Percentiles rank a stretch among this genome's conserved stretches.
phyloP scores from a whole-genome alignment of 2,888 invertebrate species.

The Dichetophora obliterata region DNA sequence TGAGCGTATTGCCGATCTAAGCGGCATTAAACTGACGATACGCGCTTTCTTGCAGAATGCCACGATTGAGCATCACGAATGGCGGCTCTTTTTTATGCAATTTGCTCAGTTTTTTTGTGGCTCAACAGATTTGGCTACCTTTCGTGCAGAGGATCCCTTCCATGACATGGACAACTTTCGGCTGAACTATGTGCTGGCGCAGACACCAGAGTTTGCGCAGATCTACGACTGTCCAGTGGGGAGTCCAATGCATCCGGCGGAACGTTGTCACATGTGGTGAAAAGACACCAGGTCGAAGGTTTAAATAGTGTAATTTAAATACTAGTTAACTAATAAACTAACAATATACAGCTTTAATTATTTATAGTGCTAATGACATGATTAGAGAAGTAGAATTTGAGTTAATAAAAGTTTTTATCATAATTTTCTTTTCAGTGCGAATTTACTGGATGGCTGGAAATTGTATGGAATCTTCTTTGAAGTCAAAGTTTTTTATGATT shows the following conservation, averaged over 20 bases:
- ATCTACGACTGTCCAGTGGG: conserved; percentile 54
- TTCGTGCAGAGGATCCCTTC: conserved; percentile 50
- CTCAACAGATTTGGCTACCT: conserved; percentile 33
- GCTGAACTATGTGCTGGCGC: conserved; percentile 58
- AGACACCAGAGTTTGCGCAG: conserved; percentile 60
- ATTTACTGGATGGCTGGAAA: no score
- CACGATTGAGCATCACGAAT: conserved; percentile 48
- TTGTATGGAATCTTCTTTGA: no score
- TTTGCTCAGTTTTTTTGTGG: conserved; percentile 65
- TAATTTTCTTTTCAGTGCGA: no score
- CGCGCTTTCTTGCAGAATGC: conserved; percentile 55
- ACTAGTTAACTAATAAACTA: no score
- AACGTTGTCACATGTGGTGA: conserved; percentile 59
- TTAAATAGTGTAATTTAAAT: no score
- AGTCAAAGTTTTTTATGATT: no score
- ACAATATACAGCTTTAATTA: no score
- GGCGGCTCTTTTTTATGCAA: conserved; percentile 59
- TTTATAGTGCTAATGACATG: no score
- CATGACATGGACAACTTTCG: conserved; percentile 60
- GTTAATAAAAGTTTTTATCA: no score
- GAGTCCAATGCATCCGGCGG: conserved; percentile 55
- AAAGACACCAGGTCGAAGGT: background rate
- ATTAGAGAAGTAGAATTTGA: background rate
- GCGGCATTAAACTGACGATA: conserved; percentile 59
- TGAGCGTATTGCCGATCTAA: conserved; percentile 61